Evolutionary conservation across 2,888 invertebrate species (phyloP), one percentile per base, ranked within the genome.

Genomic region (Cryptophagus acutangulus): DNA sequence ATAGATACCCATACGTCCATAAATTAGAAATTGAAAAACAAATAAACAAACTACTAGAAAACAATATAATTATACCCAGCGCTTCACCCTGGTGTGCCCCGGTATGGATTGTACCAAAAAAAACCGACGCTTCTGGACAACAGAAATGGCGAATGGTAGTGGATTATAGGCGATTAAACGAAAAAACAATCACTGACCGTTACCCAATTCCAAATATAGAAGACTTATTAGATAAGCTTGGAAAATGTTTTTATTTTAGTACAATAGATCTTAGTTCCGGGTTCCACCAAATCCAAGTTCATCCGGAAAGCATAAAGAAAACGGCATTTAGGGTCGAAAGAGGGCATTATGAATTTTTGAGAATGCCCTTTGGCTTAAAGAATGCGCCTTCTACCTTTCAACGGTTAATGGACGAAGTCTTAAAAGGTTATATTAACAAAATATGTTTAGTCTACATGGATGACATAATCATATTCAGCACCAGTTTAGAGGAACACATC

Each of bases 91-190:
- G 46, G 49, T 41, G 41, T 6, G 40, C 41, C 13, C 55, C 56
- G 4, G 40, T 57, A 17, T 54, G 49, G 52, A 40, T 58, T 2
- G 54, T 58, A 6, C 51, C 56, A 1, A 52, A 58, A 40, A 56
- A 57, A 44, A 5, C 28, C 2, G 57, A 57, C 31, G 48, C 53
- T 2, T 44, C 50, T 8, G 55, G 55, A n/a, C 40, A 46, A 42
- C 31, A 28, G 17, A 51, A 53, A 43, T 52, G 43, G 41, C 18
- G 55, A 20, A 40, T 56, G 8, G 54, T 54, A 3, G 41, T 54
- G 2, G 55, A 54, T 25, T 56, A 51, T 43, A 2, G 61, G 40
- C 33, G 60, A 54, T 12, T 55, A 47, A 62, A 63, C 40, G 55
- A 56, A 33, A 49, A 52, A 39, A 61, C 58, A 1, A 44, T 59